Conservation (phyloP, 2,888 invertebrate genomes). For the Eupithecia insigniata region DNA sequence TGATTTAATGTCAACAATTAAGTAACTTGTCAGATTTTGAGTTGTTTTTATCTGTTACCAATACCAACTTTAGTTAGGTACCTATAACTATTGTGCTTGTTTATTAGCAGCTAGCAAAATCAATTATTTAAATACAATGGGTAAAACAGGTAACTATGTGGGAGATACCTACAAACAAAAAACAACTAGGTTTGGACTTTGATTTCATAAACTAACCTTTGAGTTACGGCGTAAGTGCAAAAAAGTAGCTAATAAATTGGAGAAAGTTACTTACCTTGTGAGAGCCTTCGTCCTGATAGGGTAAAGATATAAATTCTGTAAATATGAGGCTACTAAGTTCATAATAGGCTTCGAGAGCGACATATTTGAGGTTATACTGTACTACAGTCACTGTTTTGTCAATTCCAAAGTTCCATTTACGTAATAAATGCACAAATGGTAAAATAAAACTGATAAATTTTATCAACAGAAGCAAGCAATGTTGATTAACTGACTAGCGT, state of each 20-base stretch:
- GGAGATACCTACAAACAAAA: conserved; percentile 1
- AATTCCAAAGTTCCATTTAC: conserved; percentile 17
- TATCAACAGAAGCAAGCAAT: conserved; percentile 37
- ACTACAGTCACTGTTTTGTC: conserved; percentile 1
- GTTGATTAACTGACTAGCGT: conserved; percentile 20
- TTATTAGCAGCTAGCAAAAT: background rate
- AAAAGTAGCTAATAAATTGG: background rate
- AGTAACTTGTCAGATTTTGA: background rate
- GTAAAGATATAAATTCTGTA: conserved; percentile 89
- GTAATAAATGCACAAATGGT: conserved; percentile 30
- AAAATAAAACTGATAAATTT: conserved; percentile 39
- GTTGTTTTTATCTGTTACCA: background rate
- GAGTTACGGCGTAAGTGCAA: background rate
- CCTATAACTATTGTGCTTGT: no score
- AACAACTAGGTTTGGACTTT: conserved; percentile 3
- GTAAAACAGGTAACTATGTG: background rate
- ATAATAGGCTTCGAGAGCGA: conserved; percentile 89
- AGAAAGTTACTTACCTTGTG: conserved; percentile 86
- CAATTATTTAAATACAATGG: background rate
- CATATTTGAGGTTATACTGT: conserved; percentile 74
- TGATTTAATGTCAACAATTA: background rate
- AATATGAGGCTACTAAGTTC: conserved; percentile 87
- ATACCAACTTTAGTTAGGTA: no score
- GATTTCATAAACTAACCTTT: background rate
- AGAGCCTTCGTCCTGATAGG: conserved; percentile 91